Evolutionary conservation across 2,888 invertebrate genomes (phyloP).

Genomic region (Saturnia pavonia): DNA sequence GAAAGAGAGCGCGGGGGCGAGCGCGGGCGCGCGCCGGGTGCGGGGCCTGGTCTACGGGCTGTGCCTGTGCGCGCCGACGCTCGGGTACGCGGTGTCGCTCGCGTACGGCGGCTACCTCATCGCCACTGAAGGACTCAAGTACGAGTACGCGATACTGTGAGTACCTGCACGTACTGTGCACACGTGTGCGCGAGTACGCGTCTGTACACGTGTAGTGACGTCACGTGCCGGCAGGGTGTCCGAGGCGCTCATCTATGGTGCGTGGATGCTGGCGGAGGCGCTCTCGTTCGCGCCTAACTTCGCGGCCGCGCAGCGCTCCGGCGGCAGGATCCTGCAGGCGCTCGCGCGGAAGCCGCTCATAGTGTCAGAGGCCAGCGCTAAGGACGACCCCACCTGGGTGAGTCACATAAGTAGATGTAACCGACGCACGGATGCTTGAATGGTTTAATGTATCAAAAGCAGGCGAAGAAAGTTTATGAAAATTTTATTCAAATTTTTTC

Average conservation of each 20-base stretch:
- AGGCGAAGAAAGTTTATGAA: no score
- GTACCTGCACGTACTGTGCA: constrained; percentile 37
- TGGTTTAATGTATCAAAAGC: no score
- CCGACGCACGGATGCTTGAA: no score
- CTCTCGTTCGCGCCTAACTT: constrained; percentile 90
- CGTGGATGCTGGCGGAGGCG: constrained; percentile 90
- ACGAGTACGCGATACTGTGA: constrained; percentile 86
- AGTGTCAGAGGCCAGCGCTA: constrained; percentile 44
- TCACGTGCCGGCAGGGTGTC: constrained; percentile 79
- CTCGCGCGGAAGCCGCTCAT: constrained; percentile 72
- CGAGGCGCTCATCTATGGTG: constrained; percentile 89
- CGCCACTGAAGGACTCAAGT: constrained; percentile 81
- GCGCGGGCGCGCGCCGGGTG: constrained; percentile 65
- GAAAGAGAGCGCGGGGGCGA: constrained; percentile 55
- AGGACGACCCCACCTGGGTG: constrained; percentile 58
- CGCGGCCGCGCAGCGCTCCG: constrained; percentile 86
- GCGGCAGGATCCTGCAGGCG: constrained; percentile 83
- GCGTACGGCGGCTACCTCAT: constrained; percentile 87
- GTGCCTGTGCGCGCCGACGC: constrained; percentile 86
- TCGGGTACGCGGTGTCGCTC: constrained; percentile 87
- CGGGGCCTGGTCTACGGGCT: constrained; percentile 86
- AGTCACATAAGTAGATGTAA: not conserved
- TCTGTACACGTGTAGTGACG: not conserved
- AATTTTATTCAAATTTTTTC: no score
- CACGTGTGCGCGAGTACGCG: not conserved